Evolutionary conservation across 2,888 invertebrate species (phyloP).

Genomic region (Thumatha senex): DNA sequence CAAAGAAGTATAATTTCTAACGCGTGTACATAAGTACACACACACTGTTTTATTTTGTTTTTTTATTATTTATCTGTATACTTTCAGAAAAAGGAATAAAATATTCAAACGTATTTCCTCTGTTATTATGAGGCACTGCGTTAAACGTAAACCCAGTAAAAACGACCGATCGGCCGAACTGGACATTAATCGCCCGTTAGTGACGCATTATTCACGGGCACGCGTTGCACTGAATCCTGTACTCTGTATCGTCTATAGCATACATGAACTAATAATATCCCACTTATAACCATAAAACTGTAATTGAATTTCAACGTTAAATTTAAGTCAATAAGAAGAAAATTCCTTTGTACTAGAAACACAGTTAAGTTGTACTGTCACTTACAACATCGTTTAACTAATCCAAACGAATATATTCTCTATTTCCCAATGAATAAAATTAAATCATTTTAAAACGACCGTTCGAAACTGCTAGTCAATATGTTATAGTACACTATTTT

Average conservation of each 20-base stretch:
- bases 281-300: conserved; percentile 20
- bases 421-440: conserved; percentile 78
- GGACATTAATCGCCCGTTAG: conserved; percentile 80
- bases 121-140: conserved; percentile 29
- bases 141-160: conserved; percentile 48
- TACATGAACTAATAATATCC: conserved; percentile 29
- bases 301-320: conserved; percentile 34
- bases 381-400: conserved; percentile 64
- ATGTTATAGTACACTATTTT: conserved; percentile 28
- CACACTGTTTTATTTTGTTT: too few relatives aligned
- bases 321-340: neutral
- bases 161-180: conserved; percentile 60
- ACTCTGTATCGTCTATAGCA: conserved; percentile 62
- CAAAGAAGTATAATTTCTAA: too few relatives aligned
- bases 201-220: conserved; percentile 81
- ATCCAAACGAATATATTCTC: conserved; percentile 80
- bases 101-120: too few relatives aligned
- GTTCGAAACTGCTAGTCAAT: conserved; percentile 48
- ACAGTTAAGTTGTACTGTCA: conserved; percentile 29
- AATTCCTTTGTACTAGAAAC: conserved; percentile 8
- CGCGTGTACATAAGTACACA: too few relatives aligned
- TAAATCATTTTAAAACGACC: conserved; percentile 74
- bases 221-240: conserved; percentile 72
- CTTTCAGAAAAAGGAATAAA: too few relatives aligned
- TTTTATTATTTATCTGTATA: too few relatives aligned